phyloP scores from a whole-genome alignment of 2,888 invertebrate genomes.

The Bhutanitis thaidina region DNA sequence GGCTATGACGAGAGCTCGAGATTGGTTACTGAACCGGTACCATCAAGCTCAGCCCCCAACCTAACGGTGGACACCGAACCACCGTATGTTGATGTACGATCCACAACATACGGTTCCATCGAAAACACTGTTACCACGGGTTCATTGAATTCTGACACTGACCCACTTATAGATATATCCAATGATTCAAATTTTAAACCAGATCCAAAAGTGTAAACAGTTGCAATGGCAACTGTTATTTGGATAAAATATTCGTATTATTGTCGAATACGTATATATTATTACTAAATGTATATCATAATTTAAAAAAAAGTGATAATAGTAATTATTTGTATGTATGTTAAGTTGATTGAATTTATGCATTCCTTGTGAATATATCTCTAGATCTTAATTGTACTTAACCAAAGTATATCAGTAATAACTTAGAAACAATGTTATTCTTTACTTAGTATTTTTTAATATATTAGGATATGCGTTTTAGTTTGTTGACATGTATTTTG shows the following conservation, averaged over 20 bases:
- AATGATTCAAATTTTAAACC: slow-evolving; percentile 28
- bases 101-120: slow-evolving; percentile 62
- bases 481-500: too few species aligned
- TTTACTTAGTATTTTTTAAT: too few species aligned
- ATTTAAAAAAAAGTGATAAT: slow-evolving; percentile 22
- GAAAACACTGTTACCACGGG: slow-evolving; percentile 46
- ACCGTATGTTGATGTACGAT: slow-evolving; percentile 49
- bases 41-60: slow-evolving; percentile 62
- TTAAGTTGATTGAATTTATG: slow-evolving; percentile 13
- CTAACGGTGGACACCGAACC: slow-evolving; percentile 47
- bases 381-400: slow-evolving; percentile 19
- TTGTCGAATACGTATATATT: too few species aligned
- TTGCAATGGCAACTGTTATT: background rate
- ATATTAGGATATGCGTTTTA: too few species aligned
- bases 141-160: slow-evolving; percentile 48
- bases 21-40: slow-evolving; percentile 50
- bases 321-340: slow-evolving; percentile 12
- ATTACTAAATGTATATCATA: background rate
- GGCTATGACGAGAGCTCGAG: slow-evolving; percentile 82
- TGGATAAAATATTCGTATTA: too few species aligned
- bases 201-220: slow-evolving; percentile 49
- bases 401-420: slow-evolving; percentile 18
- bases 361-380: slow-evolving; percentile 20
- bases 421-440: background rate
- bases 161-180: slow-evolving; percentile 45